phyloP scores from a whole-genome alignment of 2,888 invertebrate species.

The Sclerodermus sp. region DNA sequence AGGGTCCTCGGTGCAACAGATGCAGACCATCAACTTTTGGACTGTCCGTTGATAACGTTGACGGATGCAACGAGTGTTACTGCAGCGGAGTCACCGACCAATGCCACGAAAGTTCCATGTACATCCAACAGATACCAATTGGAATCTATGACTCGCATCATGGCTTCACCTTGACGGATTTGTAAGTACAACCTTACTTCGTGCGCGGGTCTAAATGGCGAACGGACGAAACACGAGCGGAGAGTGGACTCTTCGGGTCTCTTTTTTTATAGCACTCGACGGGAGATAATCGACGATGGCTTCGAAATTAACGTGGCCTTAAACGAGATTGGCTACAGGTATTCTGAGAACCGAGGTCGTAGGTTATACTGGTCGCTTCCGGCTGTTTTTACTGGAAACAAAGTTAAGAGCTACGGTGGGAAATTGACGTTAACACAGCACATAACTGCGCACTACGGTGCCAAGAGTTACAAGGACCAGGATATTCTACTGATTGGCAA shows the following conservation, averaged over 20 bases:
- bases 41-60: constrained; percentile 68
- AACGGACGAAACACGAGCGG: too few species aligned
- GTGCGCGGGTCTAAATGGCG: too few species aligned
- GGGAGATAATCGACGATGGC: constrained; percentile 56
- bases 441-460: constrained; percentile 64
- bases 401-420: constrained; percentile 88
- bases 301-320: constrained; percentile 61
- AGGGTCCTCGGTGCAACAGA: constrained; percentile 75
- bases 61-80: constrained; percentile 85
- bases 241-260: too few species aligned
- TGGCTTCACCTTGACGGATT: constrained; percentile 68
- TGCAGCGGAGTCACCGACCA: constrained; percentile 80
- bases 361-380: constrained; percentile 78
- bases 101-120: constrained; percentile 72
- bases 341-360: constrained; percentile 57
- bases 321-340: constrained; percentile 68
- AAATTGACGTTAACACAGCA: constrained; percentile 73
- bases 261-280: constrained; percentile 47
- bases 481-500: constrained; percentile 84
- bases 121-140: constrained; percentile 69
- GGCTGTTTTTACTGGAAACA: constrained; percentile 63
- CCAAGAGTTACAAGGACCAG: constrained; percentile 66
- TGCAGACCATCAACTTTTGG: constrained; percentile 82
- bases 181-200: constrained; percentile 48
- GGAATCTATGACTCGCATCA: constrained; percentile 63